Evolutionary conservation across 2,888 invertebrate species (phyloP).

Genomic region (Apodemia hepburni): DNA sequence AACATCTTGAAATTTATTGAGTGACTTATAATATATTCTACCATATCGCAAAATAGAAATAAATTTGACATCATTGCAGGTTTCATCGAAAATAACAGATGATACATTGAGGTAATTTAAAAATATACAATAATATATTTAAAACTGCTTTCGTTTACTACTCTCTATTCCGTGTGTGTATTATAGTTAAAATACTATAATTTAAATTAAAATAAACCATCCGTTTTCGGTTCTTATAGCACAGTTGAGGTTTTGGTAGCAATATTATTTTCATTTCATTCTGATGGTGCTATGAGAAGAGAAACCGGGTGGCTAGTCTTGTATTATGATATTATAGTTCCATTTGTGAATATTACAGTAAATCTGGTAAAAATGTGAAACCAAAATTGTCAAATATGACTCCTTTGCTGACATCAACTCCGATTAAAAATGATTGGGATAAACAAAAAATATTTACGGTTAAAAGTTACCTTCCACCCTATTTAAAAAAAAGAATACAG

Average conservation of each 20-base stretch:
- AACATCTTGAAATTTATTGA: too few relatives aligned
- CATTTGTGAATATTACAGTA: not conserved
- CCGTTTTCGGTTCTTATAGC: too few relatives aligned
- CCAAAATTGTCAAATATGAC: not conserved
- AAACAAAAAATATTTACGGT: not conserved
- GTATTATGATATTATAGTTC: not conserved
- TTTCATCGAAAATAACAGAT: not conserved
- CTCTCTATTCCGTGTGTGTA: too few relatives aligned
- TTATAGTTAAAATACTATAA: too few relatives aligned
- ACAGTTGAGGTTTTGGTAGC: too few relatives aligned
- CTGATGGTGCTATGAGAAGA: too few relatives aligned
- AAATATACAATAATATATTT: too few relatives aligned
- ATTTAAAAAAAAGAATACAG: not conserved
- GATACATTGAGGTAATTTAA: not conserved
- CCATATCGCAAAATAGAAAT: too few relatives aligned
- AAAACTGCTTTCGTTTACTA: too few relatives aligned
- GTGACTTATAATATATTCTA: too few relatives aligned
- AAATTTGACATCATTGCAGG: not conserved
- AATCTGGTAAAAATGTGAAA: not conserved
- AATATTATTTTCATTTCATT: too few relatives aligned
- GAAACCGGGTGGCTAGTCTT: not conserved
- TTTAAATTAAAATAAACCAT: too few relatives aligned
- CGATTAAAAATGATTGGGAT: not conserved
- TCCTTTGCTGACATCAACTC: constrained; percentile 7
- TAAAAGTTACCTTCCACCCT: not conserved